Evolutionary conservation across 1,140 invertebrate species (phyloP).

Genomic region (Drosophila subpulchrella): DNA sequence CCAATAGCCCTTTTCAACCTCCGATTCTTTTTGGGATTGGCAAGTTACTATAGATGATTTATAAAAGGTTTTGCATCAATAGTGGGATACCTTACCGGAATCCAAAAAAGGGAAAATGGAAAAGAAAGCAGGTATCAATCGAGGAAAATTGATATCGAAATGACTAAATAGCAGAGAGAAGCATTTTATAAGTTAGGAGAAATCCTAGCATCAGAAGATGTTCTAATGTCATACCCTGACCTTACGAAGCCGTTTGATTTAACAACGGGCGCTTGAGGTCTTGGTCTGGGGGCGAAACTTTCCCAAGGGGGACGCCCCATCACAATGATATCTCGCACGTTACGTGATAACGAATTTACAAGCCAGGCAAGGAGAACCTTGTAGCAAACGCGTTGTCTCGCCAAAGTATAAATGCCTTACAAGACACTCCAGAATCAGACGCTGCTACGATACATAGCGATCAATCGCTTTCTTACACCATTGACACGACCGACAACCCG

Average conservation of each 20-base stretch:
- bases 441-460: too few species aligned
- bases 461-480: not conserved
- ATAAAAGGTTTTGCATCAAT: not conserved
- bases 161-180: not conserved
- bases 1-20: too few species aligned
- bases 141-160: not conserved
- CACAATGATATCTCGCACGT: too few species aligned
- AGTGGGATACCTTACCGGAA: not conserved
- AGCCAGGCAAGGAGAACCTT: constrained; percentile 1
- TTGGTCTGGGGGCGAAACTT: not conserved
- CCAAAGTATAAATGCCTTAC: not conserved
- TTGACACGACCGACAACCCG: too few species aligned
- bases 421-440: not conserved
- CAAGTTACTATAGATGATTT: too few species aligned
- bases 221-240: not conserved
- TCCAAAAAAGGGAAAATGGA: not conserved
- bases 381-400: not conserved
- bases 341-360: not conserved
- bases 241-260: constrained; percentile 1
- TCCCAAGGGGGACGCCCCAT: too few species aligned
- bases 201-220: not conserved
- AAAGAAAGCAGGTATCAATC: not conserved
- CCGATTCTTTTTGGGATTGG: too few species aligned
- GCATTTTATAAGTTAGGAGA: constrained; percentile 1
- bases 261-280: not conserved